These are phyloP conservation scores for Tragulus kanchil DNA, from an alignment of 2,113 vertebrate species.

Conservation along the genomic window DNA sequence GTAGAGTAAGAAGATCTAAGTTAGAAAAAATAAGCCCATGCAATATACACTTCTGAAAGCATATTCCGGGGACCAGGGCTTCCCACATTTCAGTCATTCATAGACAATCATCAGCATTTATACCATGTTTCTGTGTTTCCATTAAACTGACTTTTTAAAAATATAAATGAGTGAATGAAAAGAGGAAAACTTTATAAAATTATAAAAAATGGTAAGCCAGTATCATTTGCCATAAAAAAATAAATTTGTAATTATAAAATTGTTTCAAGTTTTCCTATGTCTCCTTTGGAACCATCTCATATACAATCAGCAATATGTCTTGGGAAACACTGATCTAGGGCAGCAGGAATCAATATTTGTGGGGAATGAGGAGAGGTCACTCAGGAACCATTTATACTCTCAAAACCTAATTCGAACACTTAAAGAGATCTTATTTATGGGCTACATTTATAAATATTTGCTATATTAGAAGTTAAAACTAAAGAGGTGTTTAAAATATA, in stretches of 20 bases:
- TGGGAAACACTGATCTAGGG: neutral
- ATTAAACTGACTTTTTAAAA: constrained; percentile 3
- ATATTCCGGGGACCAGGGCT: neutral
- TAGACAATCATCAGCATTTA: neutral
- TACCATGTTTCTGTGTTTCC: neutral
- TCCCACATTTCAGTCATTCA: neutral
- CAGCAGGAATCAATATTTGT: neutral
- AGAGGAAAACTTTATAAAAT: neutral
- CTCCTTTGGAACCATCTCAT: neutral
- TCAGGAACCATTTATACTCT: neutral
- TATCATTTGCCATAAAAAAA: neutral
- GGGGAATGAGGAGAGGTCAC: neutral
- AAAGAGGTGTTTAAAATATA: neutral
- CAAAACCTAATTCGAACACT: constrained; percentile 20
- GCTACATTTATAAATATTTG: neutral
- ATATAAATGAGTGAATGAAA: constrained; percentile 14
- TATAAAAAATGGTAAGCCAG: constrained; percentile 17
- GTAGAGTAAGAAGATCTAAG: neutral
- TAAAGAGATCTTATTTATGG: neutral
- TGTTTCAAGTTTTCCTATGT: neutral
- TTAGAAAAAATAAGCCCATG: neutral
- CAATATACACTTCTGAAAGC: neutral
- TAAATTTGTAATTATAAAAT: constrained; percentile 14
- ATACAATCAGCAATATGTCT: neutral
- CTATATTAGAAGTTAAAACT: neutral